phyloP scores from a whole-genome alignment of 1,140 invertebrate species.

The Stegodyphus mimosarum region DNA sequence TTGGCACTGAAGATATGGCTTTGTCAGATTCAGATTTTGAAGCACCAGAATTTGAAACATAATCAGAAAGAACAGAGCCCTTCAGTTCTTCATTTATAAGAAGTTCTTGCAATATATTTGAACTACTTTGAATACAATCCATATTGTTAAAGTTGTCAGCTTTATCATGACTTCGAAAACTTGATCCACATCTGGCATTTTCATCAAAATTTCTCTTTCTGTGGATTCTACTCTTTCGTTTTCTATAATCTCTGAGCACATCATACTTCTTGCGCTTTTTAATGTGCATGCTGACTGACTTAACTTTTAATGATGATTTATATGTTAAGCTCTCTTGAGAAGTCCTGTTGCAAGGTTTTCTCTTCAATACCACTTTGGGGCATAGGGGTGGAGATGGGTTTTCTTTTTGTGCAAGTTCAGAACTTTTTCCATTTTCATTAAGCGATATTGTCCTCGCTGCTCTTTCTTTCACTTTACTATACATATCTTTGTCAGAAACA shows the following conservation, averaged over 20 bases:
- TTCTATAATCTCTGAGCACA: constrained; percentile 37
- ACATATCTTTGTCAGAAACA: constrained; percentile 65
- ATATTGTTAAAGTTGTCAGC: background rate
- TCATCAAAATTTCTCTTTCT: constrained; percentile 39
- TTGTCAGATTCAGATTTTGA: constrained; percentile 10
- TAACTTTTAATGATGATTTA: constrained; percentile 41
- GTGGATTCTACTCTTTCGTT: constrained; percentile 33
- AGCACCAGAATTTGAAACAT: constrained; percentile 14
- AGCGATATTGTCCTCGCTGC: constrained; percentile 7
- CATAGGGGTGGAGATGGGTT: constrained; percentile 18
- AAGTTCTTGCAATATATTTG: constrained; percentile 48
- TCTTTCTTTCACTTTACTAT: constrained; percentile 65
- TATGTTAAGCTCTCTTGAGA: constrained; percentile 16
- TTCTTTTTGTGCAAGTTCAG: constrained; percentile 27
- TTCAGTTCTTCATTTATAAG: constrained; percentile 43
- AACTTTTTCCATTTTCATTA: constrained; percentile 3
- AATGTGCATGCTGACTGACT: constrained; percentile 31
- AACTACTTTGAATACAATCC: constrained; percentile 4
- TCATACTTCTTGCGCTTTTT: constrained; percentile 51
- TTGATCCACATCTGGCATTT: constrained; percentile 8
- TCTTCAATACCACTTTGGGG: constrained; percentile 48
- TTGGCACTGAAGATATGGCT: background rate
- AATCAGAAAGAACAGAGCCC: constrained; percentile 15
- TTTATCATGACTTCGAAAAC: constrained; percentile 8
- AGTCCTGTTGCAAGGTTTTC: constrained; percentile 34